A percentile compares a stretch with the other conserved stretches of the same genome.
phyloP scores from a whole-genome alignment of 2,888 invertebrate genomes.

The Drosophila diplacantha region DNA sequence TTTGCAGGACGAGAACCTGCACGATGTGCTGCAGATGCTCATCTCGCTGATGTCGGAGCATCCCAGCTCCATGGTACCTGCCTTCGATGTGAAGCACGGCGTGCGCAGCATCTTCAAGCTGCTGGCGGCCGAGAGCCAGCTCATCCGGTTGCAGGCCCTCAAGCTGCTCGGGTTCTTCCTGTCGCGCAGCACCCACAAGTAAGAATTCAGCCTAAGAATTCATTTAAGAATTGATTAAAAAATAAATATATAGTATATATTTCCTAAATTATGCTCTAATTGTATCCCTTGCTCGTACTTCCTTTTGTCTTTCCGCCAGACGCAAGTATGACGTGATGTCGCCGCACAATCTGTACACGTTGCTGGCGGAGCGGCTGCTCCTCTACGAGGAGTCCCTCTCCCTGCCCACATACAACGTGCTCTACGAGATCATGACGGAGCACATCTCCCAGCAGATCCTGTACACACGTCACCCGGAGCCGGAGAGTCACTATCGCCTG shows the following conservation, averaged over 20 bases:
- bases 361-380: slow-evolving; percentile 94
- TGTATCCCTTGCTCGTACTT: no score
- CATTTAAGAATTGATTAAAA: no score
- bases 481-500: slow-evolving; percentile 94
- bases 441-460: slow-evolving; percentile 96
- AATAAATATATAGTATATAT: no score
- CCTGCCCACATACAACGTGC: slow-evolving; percentile 97
- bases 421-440: slow-evolving; percentile 99
- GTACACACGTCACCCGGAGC: slow-evolving; percentile 95
- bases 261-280: no score
- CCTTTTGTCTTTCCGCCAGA: slow-evolving; percentile 78
- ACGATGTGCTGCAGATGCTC: slow-evolving; percentile 97
- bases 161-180: slow-evolving; percentile 98
- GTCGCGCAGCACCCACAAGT: slow-evolving; percentile 98
- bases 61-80: slow-evolving; percentile 99
- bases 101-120: slow-evolving; percentile 98
- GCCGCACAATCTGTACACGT: slow-evolving; percentile 97
- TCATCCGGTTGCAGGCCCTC: slow-evolving; percentile 95
- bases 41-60: slow-evolving; percentile 99
- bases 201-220: no score
- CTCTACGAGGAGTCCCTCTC: slow-evolving; percentile 93
- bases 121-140: slow-evolving; percentile 95
- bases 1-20: slow-evolving; percentile 93
- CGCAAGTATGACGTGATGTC: slow-evolving; percentile 99
- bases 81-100: slow-evolving; percentile 98